Evolutionary conservation across 1,140 invertebrate species (phyloP), one percentile per base, ranked within the genome.

Genomic region (Sycophila sp.): DNA sequence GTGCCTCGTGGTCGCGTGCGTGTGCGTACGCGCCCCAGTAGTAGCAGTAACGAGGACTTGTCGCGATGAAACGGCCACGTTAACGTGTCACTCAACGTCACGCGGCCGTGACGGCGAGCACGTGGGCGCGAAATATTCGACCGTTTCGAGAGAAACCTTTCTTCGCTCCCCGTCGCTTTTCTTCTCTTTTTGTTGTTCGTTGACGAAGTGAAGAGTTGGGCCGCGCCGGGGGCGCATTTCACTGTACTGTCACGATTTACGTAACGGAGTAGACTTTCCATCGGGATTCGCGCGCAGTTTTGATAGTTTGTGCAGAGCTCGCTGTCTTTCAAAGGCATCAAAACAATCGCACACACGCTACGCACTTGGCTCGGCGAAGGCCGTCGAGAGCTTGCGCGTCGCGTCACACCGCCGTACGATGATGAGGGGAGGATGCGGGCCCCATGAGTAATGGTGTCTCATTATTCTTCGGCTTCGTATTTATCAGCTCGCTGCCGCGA

Each of bases 21-120:
- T 0, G 2, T n/a, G n/a, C n/a, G n/a, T n/a, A 10, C 8, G 49
- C 24, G 49, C 49, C 6, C 1, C 2, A 19, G n/a, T 22, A 24
- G 4, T 13, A 15, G 26, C 4, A 7, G 11, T 8, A 19, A 11
- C n/a, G 6, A 17, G 49, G 1, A 15, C 3, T 68, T 63, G 68
- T 70, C 73, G 78, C 80, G 80, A 85, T 82, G 83, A 83, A 82
- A 82, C 79, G 77, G 81, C 79, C 76, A 75, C 73, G 83, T 83
- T 83, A 83, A 83, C 76, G 75, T 76, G 82, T 85, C 83, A 82
- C 79, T 83, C 82, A 83, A 83, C 32, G 62, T 51, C 62, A 53
- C 6, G 47, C 32, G 17, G 10, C 17, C 5, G 17, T 38, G 15
- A 30, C 17, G 19, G 6, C 8, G 15, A 42, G 7, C 22, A 26